Evolutionary conservation across 2,797 vertebrate species (phyloP), one percentile per base, ranked within the genome.

Genomic region (Hemitrygon akajei): DNA sequence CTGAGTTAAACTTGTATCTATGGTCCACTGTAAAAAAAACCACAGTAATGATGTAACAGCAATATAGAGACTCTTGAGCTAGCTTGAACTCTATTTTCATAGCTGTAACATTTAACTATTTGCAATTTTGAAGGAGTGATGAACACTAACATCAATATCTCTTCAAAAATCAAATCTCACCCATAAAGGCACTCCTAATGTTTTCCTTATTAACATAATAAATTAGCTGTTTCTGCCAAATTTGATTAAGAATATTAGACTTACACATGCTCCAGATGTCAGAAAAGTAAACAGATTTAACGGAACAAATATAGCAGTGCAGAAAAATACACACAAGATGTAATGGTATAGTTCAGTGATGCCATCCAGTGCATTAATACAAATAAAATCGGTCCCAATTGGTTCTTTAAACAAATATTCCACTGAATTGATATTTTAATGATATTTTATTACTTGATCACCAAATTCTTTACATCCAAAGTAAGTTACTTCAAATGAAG

Each of bases 281-380:
- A 93, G 91, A 93, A 93, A 93, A 75, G 91, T 93, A 93, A 93
- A 93, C 91, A 93, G 91, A 93, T 93, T 93, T 56, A 75, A 75
- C 37, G 40, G 71, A 93, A 58, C 91, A 93, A 93, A 93, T 76
- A 93, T 22, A 93, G 76, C 91, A 93, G 60, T 71, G 63, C 40
- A 75, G 71, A 58, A 76, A 76, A 73, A 93, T 93, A 93, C 40
- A 93, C 66, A 91, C 71, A 92, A 76, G 66, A 93, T 93, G 11
- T 93, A 75, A 93, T 25, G 5, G 47, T 93, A n/a, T 40, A 76
- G 91, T 93, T 75, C 91, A 89, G 86, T 93, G 91, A 93, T 75
- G 69, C 66, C 66, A 47, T 75, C 20, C n/a, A 66, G 20, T 20
- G n/a, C 60, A 89, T 10, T 69, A 69, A 37, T 92, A 75, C 71